Evolutionary conservation across 2,888 invertebrate species (phyloP).

Genomic region (Rhodophaea formosa): DNA sequence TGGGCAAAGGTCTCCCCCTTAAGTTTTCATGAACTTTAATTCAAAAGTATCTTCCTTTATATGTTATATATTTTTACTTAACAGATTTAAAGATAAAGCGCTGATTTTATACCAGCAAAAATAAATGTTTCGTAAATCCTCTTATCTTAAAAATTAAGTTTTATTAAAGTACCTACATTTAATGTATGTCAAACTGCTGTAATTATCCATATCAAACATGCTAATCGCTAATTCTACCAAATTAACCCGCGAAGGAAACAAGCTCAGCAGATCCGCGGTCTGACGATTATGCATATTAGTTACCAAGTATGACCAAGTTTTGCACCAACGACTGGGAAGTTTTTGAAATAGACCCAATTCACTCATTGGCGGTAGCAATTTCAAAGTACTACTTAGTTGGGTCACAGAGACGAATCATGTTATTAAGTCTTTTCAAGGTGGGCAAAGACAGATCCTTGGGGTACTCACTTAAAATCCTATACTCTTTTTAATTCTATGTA

Average conservation of each 20-base stretch:
- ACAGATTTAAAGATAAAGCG: no score
- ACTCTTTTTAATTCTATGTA: no score
- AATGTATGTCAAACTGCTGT: no score
- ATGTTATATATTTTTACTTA: no score
- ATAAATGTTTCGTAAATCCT: no score
- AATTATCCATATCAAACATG: no score
- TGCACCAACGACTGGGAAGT: conserved; percentile 27
- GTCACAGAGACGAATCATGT: neutral
- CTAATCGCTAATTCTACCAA: conserved; percentile 9
- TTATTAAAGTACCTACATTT: no score
- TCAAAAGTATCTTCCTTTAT: no score
- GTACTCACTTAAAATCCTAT: neutral
- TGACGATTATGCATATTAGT: conserved; percentile 64
- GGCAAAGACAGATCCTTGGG: neutral
- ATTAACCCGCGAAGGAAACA: conserved; percentile 28
- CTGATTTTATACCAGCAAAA: no score
- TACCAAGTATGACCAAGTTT: conserved; percentile 48
- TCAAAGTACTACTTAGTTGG: conserved; percentile 2
- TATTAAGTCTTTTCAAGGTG: neutral
- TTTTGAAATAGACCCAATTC: conserved; percentile 25
- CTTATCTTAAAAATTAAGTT: no score
- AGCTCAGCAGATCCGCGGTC: conserved; percentile 35
- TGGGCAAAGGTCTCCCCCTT: no score
- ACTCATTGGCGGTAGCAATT: conserved; percentile 11
- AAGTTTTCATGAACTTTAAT: no score